phyloP scores from a whole-genome alignment of 2,113 vertebrate species.

The Microtus oregoni region DNA sequence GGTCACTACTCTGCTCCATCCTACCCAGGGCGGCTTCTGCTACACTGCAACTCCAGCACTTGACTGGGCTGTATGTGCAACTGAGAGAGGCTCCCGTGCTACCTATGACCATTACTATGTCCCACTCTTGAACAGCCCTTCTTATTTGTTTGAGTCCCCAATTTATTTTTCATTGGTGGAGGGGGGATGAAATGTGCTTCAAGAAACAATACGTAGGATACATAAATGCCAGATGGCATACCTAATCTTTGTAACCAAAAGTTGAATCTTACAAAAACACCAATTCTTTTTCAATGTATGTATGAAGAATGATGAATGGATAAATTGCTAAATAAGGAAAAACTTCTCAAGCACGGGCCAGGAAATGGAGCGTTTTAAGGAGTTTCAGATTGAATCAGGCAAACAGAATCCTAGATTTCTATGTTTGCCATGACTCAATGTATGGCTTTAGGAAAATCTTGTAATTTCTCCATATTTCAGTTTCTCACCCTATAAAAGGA shows the following conservation, averaged over 20 bases:
- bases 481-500: conserved; percentile 80
- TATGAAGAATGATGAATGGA: neutral
- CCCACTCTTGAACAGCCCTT: neutral
- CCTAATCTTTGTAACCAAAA: neutral
- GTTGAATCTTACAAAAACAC: neutral
- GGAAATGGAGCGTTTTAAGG: neutral
- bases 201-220: conserved; percentile 11
- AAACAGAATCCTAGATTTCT: conserved; percentile 55
- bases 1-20: neutral
- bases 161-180: neutral
- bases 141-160: neutral
- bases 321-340: neutral
- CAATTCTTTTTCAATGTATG: neutral
- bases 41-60: neutral
- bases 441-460: conserved; percentile 73
- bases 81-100: neutral
- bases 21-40: neutral
- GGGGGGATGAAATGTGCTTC: neutral
- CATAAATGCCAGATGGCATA: neutral
- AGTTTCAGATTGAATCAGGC: neutral
- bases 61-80: neutral
- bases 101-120: neutral
- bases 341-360: neutral
- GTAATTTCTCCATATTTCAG: conserved; percentile 75
- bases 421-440: conserved; percentile 59